Base-by-base conservation (phyloP, 2,888 invertebrate genomes). In the Apotomis capreana region DNA sequence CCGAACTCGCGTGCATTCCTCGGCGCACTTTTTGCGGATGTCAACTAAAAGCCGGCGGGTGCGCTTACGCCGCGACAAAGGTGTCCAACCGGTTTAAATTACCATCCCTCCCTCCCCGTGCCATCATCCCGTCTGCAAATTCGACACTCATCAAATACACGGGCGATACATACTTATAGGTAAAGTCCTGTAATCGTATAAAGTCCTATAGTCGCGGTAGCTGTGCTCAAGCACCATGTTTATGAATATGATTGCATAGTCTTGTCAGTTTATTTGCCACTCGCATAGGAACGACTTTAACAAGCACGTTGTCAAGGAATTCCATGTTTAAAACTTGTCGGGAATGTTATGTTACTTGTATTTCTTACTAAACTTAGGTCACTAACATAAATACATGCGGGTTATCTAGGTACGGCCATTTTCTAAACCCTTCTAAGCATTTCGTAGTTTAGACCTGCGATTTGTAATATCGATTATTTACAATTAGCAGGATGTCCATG, bases 111-210 rank as follows among this genome's bases (percentile, higher is more conserved):
- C 85, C 85, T 84, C 85, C 85, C 78, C 79, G 77, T 57, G 46
- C 83, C 91, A 91, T 88, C 89, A 88, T 87, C 85, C 87, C 88
- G 88, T 91, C 91, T 89, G 90, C 88, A 90, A 89, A 90, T 90
- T 90, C 87, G 88, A 86, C 89, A 90, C 87, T 89, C 90, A 86
- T 91, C 91, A 90, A 91, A 91, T 89, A 88, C 88, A 84, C 86
- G 44, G 55, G 86, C 87, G 84, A 82, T 80, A 79, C 82, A 83
- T 83, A 40, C 40, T 3, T 78, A 76, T 77, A 75, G 78, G 79
- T 26, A 61, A 54, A 61, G 80, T 80, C 80, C 81, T 80, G 78
- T 79, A 80, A 76, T 57, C 46, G 13, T 51, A 58, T 54, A 37
- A 80, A 77, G 68, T 75, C 77, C 76, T 75, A 73, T 49, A 36